Percentiles rank a stretch among this genome's conserved stretches.
phyloP scores from a whole-genome alignment of 2,797 vertebrate species.

The Vireo griseus region DNA sequence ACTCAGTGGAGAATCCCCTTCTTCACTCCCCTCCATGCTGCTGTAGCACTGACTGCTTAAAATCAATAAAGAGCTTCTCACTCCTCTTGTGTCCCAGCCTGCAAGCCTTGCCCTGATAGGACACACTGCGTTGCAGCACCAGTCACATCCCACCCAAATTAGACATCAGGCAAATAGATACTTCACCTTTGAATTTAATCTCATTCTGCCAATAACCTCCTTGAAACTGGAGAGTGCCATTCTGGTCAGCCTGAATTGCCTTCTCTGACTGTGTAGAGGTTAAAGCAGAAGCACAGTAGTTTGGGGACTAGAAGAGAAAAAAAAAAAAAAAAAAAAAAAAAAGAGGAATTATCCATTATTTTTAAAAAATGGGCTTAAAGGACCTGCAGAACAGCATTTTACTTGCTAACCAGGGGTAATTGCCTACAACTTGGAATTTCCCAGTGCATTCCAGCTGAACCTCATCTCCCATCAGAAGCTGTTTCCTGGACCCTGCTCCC shows the following conservation, averaged over 20 bases:
- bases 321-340: background rate
- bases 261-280: conserved; percentile 72
- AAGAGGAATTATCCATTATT: background rate
- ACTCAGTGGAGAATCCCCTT: background rate
- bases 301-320: background rate
- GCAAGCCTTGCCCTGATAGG: background rate
- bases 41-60: background rate
- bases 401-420: background rate
- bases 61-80: background rate
- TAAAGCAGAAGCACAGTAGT: conserved; percentile 36
- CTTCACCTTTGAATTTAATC: conserved; percentile 60
- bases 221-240: conserved; percentile 51
- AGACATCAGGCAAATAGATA: background rate
- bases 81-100: background rate
- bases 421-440: background rate
- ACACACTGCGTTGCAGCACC: fast-evolving
- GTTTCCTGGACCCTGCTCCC: background rate
- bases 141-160: background rate
- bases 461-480: background rate
- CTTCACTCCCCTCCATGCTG: background rate
- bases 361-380: background rate
- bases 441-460: background rate
- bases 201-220: conserved; percentile 44
- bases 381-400: background rate
- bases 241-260: conserved; percentile 57